Evolutionary conservation across 2,113 vertebrate genomes (phyloP).

Genomic region (Herpetotheres cachinnans): DNA sequence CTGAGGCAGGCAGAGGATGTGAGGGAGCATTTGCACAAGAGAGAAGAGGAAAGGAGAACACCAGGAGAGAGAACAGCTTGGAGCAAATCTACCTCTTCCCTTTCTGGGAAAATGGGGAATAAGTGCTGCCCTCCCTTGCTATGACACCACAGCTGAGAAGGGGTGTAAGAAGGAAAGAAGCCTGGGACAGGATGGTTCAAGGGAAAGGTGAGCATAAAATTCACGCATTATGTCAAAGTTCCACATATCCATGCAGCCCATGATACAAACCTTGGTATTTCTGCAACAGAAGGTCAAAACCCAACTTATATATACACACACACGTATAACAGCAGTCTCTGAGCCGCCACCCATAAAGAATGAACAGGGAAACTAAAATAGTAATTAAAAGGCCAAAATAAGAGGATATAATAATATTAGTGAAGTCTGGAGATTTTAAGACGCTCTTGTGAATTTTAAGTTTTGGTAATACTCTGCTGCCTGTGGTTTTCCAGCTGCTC

Average conservation of each 20-base stretch:
- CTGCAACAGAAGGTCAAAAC: not conserved
- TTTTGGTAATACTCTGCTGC: not conserved
- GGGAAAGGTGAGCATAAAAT: not conserved
- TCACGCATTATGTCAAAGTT: not conserved
- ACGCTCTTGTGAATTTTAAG: not conserved
- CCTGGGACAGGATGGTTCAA: not conserved
- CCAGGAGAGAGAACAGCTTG: fast-evolving
- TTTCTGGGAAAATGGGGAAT: not conserved
- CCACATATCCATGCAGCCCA: not conserved
- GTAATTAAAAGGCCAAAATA: not conserved
- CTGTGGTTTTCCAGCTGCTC: not conserved
- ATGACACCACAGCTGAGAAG: not conserved
- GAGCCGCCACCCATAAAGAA: not conserved
- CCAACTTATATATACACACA: too few relatives aligned
- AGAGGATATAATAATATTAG: not conserved
- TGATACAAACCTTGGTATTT: not conserved
- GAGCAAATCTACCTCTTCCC: not conserved
- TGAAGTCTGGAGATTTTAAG: not conserved
- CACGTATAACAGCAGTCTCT: not conserved
- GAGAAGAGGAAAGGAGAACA: not conserved
- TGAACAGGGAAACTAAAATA: not conserved
- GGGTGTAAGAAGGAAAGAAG: not conserved
- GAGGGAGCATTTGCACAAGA: not conserved
- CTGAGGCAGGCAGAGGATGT: not conserved
- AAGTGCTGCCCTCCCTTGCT: not conserved